These are phyloP conservation scores for Holacanthus passer DNA, from an alignment of 2,113 vertebrate genomes.

Conservation along the genomic window DNA sequence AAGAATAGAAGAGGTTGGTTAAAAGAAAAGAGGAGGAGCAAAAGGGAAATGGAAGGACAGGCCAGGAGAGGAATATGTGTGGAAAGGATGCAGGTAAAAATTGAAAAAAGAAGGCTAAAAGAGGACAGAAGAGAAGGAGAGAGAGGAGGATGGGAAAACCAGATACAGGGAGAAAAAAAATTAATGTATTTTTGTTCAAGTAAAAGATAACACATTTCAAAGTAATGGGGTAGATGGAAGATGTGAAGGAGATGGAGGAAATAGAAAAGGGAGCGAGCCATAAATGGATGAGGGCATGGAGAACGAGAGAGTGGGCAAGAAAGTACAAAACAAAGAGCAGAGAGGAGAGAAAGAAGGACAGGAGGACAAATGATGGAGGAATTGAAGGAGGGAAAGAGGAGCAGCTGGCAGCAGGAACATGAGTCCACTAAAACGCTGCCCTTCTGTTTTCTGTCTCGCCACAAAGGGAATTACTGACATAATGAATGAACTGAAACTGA, in stretches of 20 bases:
- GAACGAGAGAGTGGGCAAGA: too few species aligned
- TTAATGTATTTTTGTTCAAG: too few species aligned
- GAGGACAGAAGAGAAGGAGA: too few species aligned
- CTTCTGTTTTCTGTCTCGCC: not conserved
- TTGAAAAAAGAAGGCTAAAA: too few species aligned
- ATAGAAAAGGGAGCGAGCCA: not conserved
- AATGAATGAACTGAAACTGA: slow-evolving; percentile 22
- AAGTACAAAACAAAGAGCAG: too few species aligned
- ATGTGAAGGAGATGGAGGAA: not conserved
- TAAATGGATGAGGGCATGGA: too few species aligned
- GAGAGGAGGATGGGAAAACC: too few species aligned
- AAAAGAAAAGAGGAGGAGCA: too few species aligned
- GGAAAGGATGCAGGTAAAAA: not conserved
- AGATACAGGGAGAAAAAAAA: too few species aligned
- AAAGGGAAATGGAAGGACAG: not conserved
- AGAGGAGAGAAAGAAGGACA: not conserved
- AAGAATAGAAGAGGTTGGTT: not conserved
- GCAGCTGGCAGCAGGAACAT: not conserved
- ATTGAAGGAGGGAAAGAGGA: not conserved
- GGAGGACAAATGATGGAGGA: not conserved
- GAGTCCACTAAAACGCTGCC: not conserved
- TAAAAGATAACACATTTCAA: too few species aligned
- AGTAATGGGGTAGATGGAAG: too few species aligned
- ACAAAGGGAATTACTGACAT: slow-evolving; percentile 26
- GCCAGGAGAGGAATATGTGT: not conserved